phyloP scores from a whole-genome alignment of 2,888 invertebrate genomes.

The Drosophila helvetica region DNA sequence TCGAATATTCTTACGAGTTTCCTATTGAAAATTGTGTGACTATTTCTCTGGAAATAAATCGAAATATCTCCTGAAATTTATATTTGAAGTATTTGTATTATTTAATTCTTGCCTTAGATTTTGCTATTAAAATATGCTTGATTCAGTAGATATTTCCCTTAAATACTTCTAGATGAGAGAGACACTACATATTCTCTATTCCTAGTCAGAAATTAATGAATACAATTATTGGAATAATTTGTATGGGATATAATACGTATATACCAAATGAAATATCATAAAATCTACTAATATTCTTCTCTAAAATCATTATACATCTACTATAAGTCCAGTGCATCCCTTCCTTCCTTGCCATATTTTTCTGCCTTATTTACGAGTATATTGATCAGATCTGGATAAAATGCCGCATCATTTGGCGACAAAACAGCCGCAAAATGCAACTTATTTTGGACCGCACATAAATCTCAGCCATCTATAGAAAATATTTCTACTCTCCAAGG shows the following conservation, averaged over 20 bases:
- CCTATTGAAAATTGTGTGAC: too few species aligned
- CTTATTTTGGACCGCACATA: constrained; percentile 53
- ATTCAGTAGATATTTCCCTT: too few species aligned
- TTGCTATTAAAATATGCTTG: background rate
- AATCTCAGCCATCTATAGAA: constrained; percentile 61
- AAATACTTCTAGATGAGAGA: too few species aligned
- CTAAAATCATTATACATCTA: background rate
- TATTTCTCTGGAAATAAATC: too few species aligned
- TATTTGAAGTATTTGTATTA: too few species aligned
- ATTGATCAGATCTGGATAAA: constrained; percentile 26
- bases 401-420: constrained; percentile 57
- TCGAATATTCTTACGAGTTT: too few species aligned
- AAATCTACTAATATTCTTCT: too few species aligned
- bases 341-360: background rate
- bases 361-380: constrained; percentile 8
- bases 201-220: too few species aligned
- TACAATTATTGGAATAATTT: too few species aligned
- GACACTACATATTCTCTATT: too few species aligned
- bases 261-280: background rate
- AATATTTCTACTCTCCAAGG: constrained; percentile 26
- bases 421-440: constrained; percentile 23
- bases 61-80: too few species aligned
- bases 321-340: background rate
- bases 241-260: background rate
- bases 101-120: too few species aligned